These are phyloP conservation scores for Saccopteryx bilineata DNA, from an alignment of 2,113 vertebrate species.

Conservation along the genomic window DNA sequence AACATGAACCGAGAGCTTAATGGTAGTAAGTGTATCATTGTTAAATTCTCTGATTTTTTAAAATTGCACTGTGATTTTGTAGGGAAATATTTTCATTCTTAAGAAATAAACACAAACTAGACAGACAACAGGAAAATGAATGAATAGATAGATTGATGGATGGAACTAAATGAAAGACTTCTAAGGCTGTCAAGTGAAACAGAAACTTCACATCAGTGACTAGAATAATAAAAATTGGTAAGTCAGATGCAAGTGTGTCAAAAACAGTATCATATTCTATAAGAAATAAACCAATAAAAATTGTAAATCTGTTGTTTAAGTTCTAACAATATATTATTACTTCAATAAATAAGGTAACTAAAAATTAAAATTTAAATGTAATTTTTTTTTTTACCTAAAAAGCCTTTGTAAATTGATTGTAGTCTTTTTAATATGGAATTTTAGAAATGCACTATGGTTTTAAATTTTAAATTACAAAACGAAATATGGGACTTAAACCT, in stretches of 20 bases:
- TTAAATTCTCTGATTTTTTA: background rate
- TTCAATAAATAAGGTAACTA: background rate
- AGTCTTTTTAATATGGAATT: background rate
- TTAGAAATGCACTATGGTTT: background rate
- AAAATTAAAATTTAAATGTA: background rate
- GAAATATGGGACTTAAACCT: background rate
- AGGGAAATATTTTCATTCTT: background rate
- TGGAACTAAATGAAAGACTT: background rate
- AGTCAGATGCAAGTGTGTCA: background rate
- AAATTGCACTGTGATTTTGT: constrained; percentile 7
- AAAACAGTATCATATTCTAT: background rate
- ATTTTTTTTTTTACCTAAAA: background rate
- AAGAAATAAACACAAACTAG: background rate
- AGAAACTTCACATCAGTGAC: background rate
- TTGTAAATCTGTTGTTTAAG: background rate
- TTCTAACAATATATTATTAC: background rate
- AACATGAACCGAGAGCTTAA: background rate
- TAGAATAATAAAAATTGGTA: constrained; percentile 20
- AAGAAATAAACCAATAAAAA: constrained; percentile 56
- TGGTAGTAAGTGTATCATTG: background rate
- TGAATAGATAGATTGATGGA: background rate
- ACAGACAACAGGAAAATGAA: background rate
- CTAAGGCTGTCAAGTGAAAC: background rate
- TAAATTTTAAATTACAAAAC: constrained; percentile 13
- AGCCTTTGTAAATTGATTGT: background rate